phyloP scores from a whole-genome alignment of 2,797 vertebrate genomes.

The Phyllotis vaccarum region DNA sequence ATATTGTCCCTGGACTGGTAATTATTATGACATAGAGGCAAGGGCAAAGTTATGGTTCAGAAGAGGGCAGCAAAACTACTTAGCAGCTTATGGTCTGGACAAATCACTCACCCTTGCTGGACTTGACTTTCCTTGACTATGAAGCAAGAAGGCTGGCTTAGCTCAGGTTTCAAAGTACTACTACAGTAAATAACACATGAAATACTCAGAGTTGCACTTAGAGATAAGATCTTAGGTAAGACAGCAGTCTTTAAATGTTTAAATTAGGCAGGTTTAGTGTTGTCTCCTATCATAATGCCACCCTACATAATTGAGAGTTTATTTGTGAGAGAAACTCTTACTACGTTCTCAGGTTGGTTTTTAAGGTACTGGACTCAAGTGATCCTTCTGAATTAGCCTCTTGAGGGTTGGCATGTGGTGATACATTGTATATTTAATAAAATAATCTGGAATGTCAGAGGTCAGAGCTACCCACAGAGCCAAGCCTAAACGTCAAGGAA shows the following conservation, averaged over 20 bases:
- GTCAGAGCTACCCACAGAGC: too few species aligned
- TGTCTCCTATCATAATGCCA: background rate
- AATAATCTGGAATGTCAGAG: too few species aligned
- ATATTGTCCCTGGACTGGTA: background rate
- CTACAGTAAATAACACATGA: background rate
- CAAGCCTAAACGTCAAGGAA: too few species aligned
- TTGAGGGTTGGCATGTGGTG: background rate
- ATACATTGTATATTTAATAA: too few species aligned
- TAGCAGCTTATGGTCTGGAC: background rate
- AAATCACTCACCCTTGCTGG: background rate
- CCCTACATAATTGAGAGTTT: background rate
- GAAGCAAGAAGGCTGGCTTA: conserved; percentile 24
- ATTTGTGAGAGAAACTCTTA: background rate
- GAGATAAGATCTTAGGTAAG: conserved; percentile 30
- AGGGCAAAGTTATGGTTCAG: background rate
- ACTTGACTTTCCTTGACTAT: conserved; percentile 13
- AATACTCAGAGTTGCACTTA: background rate
- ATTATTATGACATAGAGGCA: background rate
- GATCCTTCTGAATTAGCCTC: background rate
- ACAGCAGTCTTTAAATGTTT: background rate
- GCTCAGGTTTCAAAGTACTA: conserved; percentile 14
- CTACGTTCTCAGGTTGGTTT: background rate
- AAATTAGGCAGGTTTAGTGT: background rate
- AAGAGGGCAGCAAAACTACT: background rate
- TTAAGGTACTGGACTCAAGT: background rate